These are phyloP conservation scores for Maconellicoccus hirsutus DNA, from an alignment of 1,140 invertebrate genomes.

Conservation along the genomic window DNA sequence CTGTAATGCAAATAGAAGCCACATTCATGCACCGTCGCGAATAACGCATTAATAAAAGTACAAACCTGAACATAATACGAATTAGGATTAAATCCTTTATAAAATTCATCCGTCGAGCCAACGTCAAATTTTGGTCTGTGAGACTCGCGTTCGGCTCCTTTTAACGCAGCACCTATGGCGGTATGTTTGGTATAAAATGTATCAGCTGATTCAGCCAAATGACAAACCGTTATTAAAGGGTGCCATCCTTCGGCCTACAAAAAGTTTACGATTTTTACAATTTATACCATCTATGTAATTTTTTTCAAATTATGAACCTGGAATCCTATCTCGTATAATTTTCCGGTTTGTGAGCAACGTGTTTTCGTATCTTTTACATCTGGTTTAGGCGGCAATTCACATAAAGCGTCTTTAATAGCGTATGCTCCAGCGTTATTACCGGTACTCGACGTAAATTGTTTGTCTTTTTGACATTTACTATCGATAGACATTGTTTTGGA, in stretches of 20 bases:
- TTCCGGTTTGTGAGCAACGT: background rate
- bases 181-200: constrained; percentile 24
- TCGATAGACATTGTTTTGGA: background rate
- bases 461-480: background rate
- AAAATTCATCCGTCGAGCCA: constrained; percentile 25
- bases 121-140: constrained; percentile 25
- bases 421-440: background rate
- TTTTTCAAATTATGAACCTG: too few species aligned
- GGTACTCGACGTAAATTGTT: background rate
- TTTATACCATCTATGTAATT: background rate
- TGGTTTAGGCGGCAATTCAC: background rate
- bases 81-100: constrained; percentile 28
- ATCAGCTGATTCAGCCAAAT: background rate
- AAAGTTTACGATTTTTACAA: background rate
- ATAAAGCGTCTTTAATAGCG: background rate
- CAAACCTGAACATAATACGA: constrained; percentile 26
- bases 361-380: background rate
- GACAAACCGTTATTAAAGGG: constrained; percentile 18
- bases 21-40: background rate
- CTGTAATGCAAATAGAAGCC: background rate
- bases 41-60: too few species aligned
- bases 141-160: constrained; percentile 12
- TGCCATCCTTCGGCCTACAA: constrained; percentile 13
- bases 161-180: background rate
- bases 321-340: constrained; percentile 6